Evolutionary conservation across 2,888 invertebrate genomes (phyloP).

Genomic region (Aphodius sticticus): DNA sequence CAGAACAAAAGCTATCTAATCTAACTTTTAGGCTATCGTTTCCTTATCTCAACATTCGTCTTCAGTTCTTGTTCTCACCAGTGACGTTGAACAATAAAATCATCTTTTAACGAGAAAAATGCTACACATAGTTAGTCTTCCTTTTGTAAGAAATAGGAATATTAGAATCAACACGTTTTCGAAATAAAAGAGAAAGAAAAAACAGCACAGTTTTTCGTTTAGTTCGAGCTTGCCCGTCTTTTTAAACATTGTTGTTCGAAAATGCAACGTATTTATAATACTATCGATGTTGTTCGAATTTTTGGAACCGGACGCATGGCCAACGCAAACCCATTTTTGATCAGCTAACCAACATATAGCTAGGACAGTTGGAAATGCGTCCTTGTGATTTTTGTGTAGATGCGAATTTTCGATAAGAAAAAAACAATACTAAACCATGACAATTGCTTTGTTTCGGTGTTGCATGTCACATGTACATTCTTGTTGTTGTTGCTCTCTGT

Average conservation of each 20-base stretch:
- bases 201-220: not conserved
- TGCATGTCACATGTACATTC: conserved; percentile 58
- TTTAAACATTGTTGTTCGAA: not conserved
- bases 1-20: not conserved
- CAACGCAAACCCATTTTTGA: not conserved
- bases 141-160: not conserved
- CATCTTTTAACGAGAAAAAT: not conserved
- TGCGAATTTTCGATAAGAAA: conserved; percentile 9
- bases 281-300: not conserved
- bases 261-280: not conserved
- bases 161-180: not conserved
- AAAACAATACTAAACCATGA: conserved; percentile 19
- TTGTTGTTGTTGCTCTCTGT: conserved; percentile 60
- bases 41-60: not conserved
- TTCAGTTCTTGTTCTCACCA: not conserved
- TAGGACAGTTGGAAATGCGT: not conserved
- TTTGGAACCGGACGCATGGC: not conserved
- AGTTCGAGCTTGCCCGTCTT: not conserved
- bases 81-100: not conserved
- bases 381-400: conserved; percentile 7
- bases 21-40: not conserved
- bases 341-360: too few species aligned
- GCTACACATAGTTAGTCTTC: not conserved
- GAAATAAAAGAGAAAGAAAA: not conserved
- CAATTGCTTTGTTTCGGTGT: conserved; percentile 53